Percentiles rank a stretch among this genome's conserved stretches.
These are phyloP conservation scores for Tethea ocularis DNA, from an alignment of 2,888 invertebrate species.

Conservation along the genomic window DNA sequence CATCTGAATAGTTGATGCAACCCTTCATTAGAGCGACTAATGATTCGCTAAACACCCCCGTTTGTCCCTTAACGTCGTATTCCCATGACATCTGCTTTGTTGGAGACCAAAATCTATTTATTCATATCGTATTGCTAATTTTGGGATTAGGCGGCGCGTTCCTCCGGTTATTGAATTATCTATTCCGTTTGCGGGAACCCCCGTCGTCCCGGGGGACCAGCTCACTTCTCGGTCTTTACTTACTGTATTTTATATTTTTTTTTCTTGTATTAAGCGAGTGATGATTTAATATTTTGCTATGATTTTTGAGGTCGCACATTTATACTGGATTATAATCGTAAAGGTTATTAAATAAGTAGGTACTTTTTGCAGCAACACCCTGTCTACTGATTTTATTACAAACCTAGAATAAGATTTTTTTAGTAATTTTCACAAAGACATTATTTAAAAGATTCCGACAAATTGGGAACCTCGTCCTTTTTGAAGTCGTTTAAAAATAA, in stretches of 20 bases:
- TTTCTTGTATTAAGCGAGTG: neutral
- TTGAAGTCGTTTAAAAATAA: too few relatives aligned
- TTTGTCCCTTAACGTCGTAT: slow-evolving; percentile 46
- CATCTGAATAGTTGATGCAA: slow-evolving; percentile 53
- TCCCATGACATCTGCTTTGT: slow-evolving; percentile 71
- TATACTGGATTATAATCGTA: too few relatives aligned
- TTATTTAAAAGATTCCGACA: too few relatives aligned
- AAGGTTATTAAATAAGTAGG: neutral
- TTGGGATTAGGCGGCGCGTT: slow-evolving; percentile 76
- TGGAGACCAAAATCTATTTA: slow-evolving; percentile 76
- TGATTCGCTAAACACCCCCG: slow-evolving; percentile 63
- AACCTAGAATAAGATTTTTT: too few relatives aligned
- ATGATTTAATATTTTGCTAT: neutral
- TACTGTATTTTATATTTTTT: neutral
- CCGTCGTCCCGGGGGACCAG: slow-evolving; percentile 53
- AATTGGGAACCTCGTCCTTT: too few relatives aligned
- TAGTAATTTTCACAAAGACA: too few relatives aligned
- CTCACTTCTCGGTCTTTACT: slow-evolving; percentile 15
- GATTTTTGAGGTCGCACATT: neutral
- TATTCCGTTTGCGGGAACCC: slow-evolving; percentile 77
- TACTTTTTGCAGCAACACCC: neutral
- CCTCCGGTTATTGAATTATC: slow-evolving; percentile 80
- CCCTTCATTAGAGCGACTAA: slow-evolving; percentile 71
- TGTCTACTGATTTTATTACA: too few relatives aligned
- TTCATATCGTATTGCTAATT: slow-evolving; percentile 84